These are phyloP conservation scores for Ochropleura plecta DNA, from an alignment of 2,888 invertebrate species.

Conservation along the genomic window DNA sequence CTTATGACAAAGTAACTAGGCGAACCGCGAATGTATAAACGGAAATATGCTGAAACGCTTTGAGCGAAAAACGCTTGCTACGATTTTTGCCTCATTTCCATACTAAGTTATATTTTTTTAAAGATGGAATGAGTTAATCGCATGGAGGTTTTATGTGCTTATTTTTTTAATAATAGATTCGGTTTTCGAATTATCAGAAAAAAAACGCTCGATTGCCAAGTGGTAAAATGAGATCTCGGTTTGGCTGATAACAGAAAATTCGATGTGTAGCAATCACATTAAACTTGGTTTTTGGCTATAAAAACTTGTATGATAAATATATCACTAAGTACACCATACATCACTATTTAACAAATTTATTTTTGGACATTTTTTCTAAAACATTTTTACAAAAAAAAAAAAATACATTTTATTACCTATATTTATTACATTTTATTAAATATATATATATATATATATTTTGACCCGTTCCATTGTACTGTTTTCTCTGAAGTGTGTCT, in stretches of 20 bases:
- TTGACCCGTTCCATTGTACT: too few relatives aligned
- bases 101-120: slow-evolving; percentile 26
- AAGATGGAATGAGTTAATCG: slow-evolving; percentile 31
- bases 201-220: neutral
- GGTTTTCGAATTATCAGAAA: neutral
- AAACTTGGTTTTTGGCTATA: neutral
- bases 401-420: too few relatives aligned
- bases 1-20: slow-evolving; percentile 22
- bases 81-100: slow-evolving; percentile 46
- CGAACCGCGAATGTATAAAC: slow-evolving; percentile 16
- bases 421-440: too few relatives aligned
- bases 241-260: neutral
- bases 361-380: too few relatives aligned
- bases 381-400: too few relatives aligned
- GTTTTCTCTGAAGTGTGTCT: too few relatives aligned
- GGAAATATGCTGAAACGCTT: slow-evolving; percentile 37
- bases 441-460: too few relatives aligned
- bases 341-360: too few relatives aligned
- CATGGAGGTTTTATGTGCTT: neutral
- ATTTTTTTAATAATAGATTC: neutral
- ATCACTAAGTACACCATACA: too few relatives aligned
- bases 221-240: neutral
- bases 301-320: too few relatives aligned
- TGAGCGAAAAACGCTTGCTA: slow-evolving; percentile 30
- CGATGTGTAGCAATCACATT: neutral